Evolutionary conservation across 2,797 vertebrate genomes (phyloP).

Genomic region (Gymnothorax javanicus): DNA sequence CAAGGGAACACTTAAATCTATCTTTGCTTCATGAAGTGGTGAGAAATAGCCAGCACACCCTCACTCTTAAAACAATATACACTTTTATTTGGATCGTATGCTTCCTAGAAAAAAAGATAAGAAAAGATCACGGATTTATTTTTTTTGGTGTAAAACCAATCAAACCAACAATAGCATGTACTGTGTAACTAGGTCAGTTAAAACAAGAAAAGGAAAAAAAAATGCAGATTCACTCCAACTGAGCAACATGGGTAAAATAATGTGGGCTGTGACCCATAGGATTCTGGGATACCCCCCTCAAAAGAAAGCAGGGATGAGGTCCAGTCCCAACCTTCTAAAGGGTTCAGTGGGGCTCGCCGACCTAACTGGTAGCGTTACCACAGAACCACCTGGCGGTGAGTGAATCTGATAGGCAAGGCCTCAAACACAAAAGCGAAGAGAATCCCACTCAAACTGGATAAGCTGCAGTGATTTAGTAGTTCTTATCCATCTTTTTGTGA

Average conservation of each 20-base stretch:
- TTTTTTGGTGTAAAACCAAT: conserved; percentile 33
- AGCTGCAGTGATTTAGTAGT: not conserved
- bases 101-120: conserved; percentile 37
- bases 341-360: not conserved
- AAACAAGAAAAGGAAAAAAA: conserved; percentile 56
- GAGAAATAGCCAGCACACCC: not conserved
- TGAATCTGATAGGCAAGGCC: conserved; percentile 25
- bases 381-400: not conserved
- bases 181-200: conserved; percentile 45
- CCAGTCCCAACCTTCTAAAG: not conserved
- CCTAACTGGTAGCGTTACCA: not conserved
- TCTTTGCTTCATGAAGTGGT: not conserved
- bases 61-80: conserved; percentile 36
- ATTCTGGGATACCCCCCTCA: conserved; percentile 52
- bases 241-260: conserved; percentile 51
- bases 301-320: not conserved
- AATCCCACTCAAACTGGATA: conserved; percentile 9
- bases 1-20: not conserved
- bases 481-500: not conserved
- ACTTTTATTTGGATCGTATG: conserved; percentile 39
- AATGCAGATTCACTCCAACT: conserved; percentile 52
- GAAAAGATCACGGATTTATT: conserved; percentile 27
- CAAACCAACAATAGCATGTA: conserved; percentile 46
- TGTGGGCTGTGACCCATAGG: conserved; percentile 32
- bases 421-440: conserved; percentile 12